Conservation (phyloP, 1,140 invertebrate genomes). For the Leptonema lineaticorne region DNA sequence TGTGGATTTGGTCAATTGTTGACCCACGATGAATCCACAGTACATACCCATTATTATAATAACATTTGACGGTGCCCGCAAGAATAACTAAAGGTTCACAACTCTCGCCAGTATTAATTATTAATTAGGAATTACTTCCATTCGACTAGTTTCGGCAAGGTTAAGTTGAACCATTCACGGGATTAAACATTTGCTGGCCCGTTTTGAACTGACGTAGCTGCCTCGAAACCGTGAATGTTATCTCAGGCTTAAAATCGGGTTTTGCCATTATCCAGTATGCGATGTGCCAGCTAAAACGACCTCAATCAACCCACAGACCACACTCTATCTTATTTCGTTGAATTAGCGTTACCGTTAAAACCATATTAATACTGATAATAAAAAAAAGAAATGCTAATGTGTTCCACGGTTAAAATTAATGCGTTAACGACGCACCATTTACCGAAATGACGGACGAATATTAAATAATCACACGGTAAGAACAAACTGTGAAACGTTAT, state of each 20-base stretch:
- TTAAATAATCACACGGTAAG: no score
- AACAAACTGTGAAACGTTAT: no score
- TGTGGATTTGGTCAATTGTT: no score
- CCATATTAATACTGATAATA: no score
- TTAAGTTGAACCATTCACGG: not conserved
- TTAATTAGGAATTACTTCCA: slow-evolving; percentile 2
- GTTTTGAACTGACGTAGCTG: not conserved
- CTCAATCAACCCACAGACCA: no score
- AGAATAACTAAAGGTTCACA: not conserved
- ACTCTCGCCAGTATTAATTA: not conserved
- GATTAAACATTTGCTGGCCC: not conserved
- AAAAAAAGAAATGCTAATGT: no score
- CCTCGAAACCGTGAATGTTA: not conserved
- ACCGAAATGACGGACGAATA: no score
- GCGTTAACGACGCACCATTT: no score
- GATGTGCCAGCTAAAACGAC: no score
- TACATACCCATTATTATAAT: not conserved
- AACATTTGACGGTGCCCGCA: not conserved
- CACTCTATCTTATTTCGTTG: not conserved
- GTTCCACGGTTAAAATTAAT: no score
- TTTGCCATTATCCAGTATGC: not conserved
- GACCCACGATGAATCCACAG: no score
- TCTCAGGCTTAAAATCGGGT: not conserved
- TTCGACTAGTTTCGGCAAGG: not conserved
- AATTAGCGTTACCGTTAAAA: not conserved